These are phyloP conservation scores for Neelides sp. DNA, from an alignment of 1,140 invertebrate genomes.

Conservation along the genomic window DNA sequence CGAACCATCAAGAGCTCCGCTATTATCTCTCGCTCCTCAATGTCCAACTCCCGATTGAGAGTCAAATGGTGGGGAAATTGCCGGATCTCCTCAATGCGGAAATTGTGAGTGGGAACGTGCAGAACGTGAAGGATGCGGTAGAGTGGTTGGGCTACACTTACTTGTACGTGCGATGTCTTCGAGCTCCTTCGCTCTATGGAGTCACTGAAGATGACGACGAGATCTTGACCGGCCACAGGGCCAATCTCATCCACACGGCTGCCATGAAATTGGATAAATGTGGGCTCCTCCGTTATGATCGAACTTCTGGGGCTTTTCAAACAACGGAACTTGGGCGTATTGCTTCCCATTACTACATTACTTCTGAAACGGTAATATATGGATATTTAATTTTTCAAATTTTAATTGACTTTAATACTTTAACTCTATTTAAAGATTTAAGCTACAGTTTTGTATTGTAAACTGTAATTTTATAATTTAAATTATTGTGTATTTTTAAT, in stretches of 20 bases:
- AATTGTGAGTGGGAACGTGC: constrained; percentile 85
- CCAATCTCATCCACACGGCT: constrained; percentile 93
- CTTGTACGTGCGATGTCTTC: constrained; percentile 61
- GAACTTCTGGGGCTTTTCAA: constrained; percentile 87
- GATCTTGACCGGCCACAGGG: constrained; percentile 46
- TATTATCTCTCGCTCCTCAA: constrained; percentile 96
- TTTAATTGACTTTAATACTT: neutral
- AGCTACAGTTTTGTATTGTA: neutral
- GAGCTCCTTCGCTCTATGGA: constrained; percentile 19
- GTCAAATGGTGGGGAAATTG: constrained; percentile 68
- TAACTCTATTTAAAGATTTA: neutral
- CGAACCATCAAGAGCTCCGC: constrained; percentile 95
- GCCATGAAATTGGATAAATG: constrained; percentile 80
- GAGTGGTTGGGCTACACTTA: constrained; percentile 96
- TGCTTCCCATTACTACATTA: constrained; percentile 95
- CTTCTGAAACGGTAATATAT: constrained; percentile 62
- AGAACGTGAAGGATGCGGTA: constrained; percentile 87
- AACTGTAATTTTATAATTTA: neutral
- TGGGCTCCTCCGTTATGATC: constrained; percentile 88
- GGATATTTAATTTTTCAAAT: neutral
- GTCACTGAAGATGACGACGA: constrained; percentile 24
- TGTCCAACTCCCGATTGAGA: constrained; percentile 86
- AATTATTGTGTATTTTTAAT: neutral
- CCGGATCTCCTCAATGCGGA: constrained; percentile 97
- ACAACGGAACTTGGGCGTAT: constrained; percentile 90